Evolutionary conservation across 2,797 vertebrate species (phyloP).

Genomic region (Okamejei kenojei): DNA sequence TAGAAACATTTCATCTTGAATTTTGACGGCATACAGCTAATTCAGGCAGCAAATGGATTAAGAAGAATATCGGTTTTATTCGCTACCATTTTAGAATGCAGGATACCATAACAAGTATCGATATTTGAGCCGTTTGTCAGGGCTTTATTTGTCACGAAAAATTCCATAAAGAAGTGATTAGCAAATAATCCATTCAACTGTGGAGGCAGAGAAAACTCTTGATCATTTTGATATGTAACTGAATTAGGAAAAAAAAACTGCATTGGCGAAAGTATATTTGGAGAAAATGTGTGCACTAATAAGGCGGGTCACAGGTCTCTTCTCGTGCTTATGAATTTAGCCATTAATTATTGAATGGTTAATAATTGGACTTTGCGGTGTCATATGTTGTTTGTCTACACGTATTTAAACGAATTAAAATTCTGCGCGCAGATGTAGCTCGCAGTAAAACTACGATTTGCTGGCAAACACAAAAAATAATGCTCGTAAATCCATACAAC

Average conservation of each 20-base stretch:
- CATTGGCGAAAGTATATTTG: background rate
- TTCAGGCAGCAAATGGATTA: background rate
- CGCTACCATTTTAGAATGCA: background rate
- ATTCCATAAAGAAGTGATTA: background rate
- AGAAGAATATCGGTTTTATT: background rate
- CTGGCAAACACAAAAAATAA: background rate
- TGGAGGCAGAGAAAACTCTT: too few relatives aligned
- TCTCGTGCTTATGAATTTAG: background rate
- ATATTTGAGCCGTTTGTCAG: background rate
- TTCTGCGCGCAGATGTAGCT: background rate
- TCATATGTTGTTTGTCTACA: background rate
- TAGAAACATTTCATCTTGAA: background rate
- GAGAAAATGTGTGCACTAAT: background rate
- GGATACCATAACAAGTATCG: background rate
- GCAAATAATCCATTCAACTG: background rate
- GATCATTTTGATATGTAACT: background rate
- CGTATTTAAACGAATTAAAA: background rate
- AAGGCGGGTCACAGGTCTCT: background rate
- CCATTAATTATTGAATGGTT: background rate
- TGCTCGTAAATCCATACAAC: background rate
- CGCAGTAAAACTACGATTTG: background rate
- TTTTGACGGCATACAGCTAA: too few relatives aligned
- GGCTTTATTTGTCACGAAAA: background rate
- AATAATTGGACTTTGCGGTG: background rate
- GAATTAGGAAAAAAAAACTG: background rate